phyloP scores from a whole-genome alignment of 2,888 invertebrate genomes.

The Drosophila subsilvestris region DNA sequence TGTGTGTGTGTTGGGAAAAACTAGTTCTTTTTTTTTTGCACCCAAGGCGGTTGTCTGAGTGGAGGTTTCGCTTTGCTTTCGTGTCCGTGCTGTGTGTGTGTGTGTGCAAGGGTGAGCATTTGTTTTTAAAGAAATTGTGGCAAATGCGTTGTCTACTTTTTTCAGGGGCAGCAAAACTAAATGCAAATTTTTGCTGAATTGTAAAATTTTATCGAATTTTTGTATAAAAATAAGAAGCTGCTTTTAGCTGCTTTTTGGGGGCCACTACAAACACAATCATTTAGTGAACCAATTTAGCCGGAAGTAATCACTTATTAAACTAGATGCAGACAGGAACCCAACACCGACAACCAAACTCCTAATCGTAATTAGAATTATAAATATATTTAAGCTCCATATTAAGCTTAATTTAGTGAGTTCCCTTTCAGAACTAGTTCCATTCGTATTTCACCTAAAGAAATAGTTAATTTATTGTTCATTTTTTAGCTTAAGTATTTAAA shows the following conservation, averaged over 20 bases:
- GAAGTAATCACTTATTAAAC: neutral
- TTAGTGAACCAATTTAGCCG: neutral
- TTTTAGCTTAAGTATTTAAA: neutral
- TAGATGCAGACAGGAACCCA: neutral
- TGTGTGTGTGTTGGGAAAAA: conserved; percentile 24
- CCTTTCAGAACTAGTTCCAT: too few relatives aligned
- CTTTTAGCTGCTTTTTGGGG: conserved; percentile 27
- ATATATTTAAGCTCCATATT: neutral
- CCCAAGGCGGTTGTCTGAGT: conserved; percentile 46
- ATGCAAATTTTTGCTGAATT: conserved; percentile 3
- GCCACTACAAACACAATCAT: conserved; percentile 8
- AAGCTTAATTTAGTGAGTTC: neutral
- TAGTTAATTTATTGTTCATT: neutral
- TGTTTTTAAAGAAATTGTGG: conserved; percentile 33
- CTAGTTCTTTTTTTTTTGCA: conserved; percentile 47
- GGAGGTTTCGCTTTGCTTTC: conserved; percentile 15
- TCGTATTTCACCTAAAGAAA: neutral
- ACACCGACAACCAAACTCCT: neutral
- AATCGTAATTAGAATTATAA: neutral
- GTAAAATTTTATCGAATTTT: conserved; percentile 9
- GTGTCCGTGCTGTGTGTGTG: conserved; percentile 16
- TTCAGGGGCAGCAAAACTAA: conserved; percentile 39
- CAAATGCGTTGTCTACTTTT: conserved; percentile 49
- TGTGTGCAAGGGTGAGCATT: conserved; percentile 43
- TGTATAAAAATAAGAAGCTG: conserved; percentile 8